phyloP scores from a whole-genome alignment of 2,888 invertebrate genomes.

The Watsonalla binaria region DNA sequence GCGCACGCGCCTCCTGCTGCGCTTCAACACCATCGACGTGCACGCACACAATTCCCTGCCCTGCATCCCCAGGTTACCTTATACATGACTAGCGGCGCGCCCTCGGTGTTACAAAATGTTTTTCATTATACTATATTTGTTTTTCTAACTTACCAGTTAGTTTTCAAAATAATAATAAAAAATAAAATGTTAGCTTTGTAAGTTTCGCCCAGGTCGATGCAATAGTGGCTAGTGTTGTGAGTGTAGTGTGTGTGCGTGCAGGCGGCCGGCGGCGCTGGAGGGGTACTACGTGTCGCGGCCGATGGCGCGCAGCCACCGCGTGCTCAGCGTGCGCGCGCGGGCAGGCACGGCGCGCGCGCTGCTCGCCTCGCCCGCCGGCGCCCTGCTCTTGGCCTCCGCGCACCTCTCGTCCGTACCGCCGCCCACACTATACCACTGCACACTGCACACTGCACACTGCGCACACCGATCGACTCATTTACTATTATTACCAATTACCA shows the following conservation, averaged over 20 bases:
- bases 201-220: too few species aligned
- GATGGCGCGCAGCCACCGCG: constrained; percentile 52
- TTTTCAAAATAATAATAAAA: too few species aligned
- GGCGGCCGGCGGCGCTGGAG: constrained; percentile 34
- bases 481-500: too few species aligned
- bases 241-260: constrained; percentile 16
- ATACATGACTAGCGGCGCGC: too few species aligned
- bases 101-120: too few species aligned
- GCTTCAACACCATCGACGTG: constrained; percentile 31
- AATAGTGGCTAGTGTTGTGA: too few species aligned
- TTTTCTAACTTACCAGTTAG: too few species aligned
- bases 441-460: too few species aligned
- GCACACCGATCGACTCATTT: too few species aligned
- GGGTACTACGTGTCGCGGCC: constrained; percentile 64
- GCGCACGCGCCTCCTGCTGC: constrained; percentile 23
- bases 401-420: constrained; percentile 42
- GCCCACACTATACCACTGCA: too few species aligned
- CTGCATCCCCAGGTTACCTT: constrained; percentile 38
- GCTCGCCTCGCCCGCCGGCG: constrained; percentile 34
- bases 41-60: constrained; percentile 49
- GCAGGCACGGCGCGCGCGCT: constrained; percentile 28
- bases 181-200: too few species aligned
- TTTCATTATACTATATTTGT: not conserved
- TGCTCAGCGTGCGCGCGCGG: constrained; percentile 31
- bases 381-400: constrained; percentile 48